Evolutionary conservation across 1,140 invertebrate species (phyloP).

Genomic region (Linepithema humile): DNA sequence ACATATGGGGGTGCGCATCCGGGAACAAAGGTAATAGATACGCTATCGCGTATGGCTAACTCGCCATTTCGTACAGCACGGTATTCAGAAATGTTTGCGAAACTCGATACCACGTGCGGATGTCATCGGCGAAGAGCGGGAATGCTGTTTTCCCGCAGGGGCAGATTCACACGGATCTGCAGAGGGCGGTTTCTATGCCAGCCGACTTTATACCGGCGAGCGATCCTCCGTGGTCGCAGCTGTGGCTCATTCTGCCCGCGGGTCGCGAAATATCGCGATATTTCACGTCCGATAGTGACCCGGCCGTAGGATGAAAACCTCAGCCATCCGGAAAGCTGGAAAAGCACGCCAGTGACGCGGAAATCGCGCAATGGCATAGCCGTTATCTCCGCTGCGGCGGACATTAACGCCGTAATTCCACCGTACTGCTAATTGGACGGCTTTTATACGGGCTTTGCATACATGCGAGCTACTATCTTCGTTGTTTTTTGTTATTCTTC

Average conservation of each 20-base stretch:
- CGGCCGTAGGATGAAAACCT: conserved; percentile 8
- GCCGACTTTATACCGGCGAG: conserved; percentile 41
- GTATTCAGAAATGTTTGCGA: conserved; percentile 15
- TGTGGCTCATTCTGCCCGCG: conserved; percentile 38
- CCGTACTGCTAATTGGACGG: conserved; percentile 19
- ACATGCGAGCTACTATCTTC: background rate
- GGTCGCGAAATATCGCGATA: conserved; percentile 61
- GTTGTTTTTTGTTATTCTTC: background rate
- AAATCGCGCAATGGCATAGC: background rate
- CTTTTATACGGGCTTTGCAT: background rate
- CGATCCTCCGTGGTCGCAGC: conserved; percentile 51
- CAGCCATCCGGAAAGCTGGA: background rate
- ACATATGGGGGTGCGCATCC: background rate
- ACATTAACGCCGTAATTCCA: conserved; percentile 27
- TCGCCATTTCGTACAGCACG: background rate
- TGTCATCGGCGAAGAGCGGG: conserved; percentile 12
- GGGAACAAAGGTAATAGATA: conserved; percentile 13
- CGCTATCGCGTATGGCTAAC: conserved; percentile 3
- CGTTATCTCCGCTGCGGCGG: conserved; percentile 21
- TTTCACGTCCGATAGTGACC: conserved; percentile 42
- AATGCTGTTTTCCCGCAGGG: conserved; percentile 45
- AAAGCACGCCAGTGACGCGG: conserved; percentile 33
- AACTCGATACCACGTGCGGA: background rate
- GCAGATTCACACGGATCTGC: background rate
- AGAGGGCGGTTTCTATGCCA: conserved; percentile 43